Evolutionary conservation across 2,113 vertebrate species (phyloP).

Genomic region (Mormoops blainvillei): DNA sequence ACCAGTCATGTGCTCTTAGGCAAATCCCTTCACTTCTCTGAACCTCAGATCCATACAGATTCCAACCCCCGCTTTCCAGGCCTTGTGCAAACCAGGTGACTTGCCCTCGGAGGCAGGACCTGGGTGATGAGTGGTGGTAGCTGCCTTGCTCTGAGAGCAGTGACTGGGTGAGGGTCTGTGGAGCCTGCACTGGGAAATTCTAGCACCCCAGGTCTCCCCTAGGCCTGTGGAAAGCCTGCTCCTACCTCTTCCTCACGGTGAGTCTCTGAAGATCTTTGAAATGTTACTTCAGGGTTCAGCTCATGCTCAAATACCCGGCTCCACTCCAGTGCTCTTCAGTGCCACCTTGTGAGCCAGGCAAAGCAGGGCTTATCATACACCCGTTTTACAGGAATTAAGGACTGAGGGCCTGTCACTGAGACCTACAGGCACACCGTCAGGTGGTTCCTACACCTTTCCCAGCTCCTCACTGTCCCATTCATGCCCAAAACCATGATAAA

Average conservation of each 20-base stretch:
- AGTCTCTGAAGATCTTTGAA: neutral
- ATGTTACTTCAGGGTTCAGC: neutral
- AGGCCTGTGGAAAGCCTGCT: neutral
- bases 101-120: neutral
- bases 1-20: neutral
- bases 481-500: neutral
- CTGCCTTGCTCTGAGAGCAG: neutral
- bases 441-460: neutral
- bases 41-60: neutral
- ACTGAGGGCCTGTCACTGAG: neutral
- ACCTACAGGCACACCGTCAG: neutral
- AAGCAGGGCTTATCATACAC: neutral
- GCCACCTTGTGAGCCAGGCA: neutral
- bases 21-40: neutral
- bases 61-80: neutral
- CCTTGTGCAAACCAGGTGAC: neutral
- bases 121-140: neutral
- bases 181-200: accelerated
- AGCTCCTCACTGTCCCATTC: neutral
- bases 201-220: neutral
- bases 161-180: neutral
- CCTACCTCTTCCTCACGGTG: neutral
- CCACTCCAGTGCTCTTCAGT: neutral
- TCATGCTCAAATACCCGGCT: neutral
- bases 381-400: neutral